Evolutionary conservation across 2,113 vertebrate species (phyloP).

Genomic region (Podilymbus podiceps): DNA sequence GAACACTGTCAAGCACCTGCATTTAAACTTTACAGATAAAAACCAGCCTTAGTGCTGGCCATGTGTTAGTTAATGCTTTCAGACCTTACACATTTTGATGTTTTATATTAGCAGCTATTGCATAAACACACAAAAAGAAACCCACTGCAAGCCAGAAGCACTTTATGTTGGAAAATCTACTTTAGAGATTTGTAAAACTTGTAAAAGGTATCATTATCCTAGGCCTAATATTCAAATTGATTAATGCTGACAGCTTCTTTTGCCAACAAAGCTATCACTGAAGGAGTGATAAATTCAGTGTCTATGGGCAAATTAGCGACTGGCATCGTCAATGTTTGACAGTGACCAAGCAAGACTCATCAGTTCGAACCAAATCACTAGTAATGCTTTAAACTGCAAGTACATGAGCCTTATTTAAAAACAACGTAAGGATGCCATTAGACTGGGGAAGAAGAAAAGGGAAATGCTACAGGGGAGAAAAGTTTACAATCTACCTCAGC

Average conservation of each 20-base stretch:
- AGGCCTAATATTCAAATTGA: not conserved
- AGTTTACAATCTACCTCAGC: not conserved
- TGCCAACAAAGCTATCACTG: not conserved
- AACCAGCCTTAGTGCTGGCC: not conserved
- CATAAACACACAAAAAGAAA: not conserved
- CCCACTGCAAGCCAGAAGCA: not conserved
- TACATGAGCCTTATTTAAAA: not conserved
- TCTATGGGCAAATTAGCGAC: not conserved
- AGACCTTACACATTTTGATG: not conserved
- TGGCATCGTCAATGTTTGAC: not conserved
- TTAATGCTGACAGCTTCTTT: not conserved
- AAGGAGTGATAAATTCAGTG: not conserved
- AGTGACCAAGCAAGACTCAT: not conserved
- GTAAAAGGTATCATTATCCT: not conserved
- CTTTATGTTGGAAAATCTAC: not conserved
- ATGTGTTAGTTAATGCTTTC: not conserved
- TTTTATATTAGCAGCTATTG: not conserved
- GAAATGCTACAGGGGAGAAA: not conserved
- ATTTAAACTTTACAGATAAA: not conserved
- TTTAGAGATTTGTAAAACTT: not conserved
- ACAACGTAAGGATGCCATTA: accelerated
- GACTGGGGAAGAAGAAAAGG: not conserved
- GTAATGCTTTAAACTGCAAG: not conserved
- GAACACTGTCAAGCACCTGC: not conserved
- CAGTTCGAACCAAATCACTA: not conserved